These are phyloP conservation scores for Agrotis puta DNA, from an alignment of 2,888 invertebrate species.

Conservation along the genomic window DNA sequence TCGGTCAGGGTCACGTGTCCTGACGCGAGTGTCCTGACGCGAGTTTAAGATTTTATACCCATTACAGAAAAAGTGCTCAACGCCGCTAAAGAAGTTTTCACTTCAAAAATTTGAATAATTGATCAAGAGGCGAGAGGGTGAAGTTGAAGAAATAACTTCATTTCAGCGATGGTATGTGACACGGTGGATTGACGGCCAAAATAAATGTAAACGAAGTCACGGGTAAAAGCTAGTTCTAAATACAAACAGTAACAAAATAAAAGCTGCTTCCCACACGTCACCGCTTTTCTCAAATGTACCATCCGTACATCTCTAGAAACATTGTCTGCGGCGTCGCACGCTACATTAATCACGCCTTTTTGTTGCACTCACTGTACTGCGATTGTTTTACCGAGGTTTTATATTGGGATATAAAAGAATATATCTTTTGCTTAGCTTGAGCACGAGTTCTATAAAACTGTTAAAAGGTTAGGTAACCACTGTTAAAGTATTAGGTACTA, in stretches of 20 bases:
- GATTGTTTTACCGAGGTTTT: slow-evolving; percentile 35
- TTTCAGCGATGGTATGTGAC: too few species aligned
- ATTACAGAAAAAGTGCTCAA: too few species aligned
- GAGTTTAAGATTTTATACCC: too few species aligned
- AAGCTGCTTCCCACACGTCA: slow-evolving; percentile 4
- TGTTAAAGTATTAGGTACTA: too few species aligned
- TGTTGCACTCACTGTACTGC: slow-evolving; percentile 27
- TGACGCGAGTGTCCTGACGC: too few species aligned
- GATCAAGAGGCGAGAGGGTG: too few species aligned
- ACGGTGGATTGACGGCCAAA: too few species aligned
- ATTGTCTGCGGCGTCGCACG: slow-evolving; percentile 39
- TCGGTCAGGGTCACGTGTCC: too few species aligned
- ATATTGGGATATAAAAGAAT: slow-evolving; percentile 14
- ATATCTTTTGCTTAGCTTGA: neutral
- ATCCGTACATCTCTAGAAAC: slow-evolving; percentile 32
- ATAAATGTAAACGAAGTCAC: too few species aligned
- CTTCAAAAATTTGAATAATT: too few species aligned
- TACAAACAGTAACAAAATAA: slow-evolving; percentile 5
- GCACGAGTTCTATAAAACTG: neutral
- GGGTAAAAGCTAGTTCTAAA: neutral
- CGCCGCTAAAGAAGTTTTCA: too few species aligned
- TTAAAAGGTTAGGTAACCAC: neutral
- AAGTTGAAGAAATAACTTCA: too few species aligned
- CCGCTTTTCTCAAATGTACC: slow-evolving; percentile 13
- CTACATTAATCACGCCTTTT: slow-evolving; percentile 58